Conservation (phyloP, 1,140 invertebrate species). For the Caenorhabditis remanei region DNA sequence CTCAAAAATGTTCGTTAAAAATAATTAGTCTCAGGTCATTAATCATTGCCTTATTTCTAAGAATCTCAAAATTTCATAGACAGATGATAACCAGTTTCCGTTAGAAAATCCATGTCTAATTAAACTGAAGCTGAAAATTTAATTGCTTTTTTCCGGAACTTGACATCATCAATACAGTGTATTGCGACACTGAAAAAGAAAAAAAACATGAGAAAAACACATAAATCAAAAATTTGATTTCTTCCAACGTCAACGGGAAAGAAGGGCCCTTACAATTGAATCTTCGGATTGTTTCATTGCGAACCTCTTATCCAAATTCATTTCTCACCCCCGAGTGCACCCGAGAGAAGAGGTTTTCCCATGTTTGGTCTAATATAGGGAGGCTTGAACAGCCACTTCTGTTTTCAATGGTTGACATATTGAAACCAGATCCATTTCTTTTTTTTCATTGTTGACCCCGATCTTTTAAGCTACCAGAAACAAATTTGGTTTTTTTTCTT, state of each 20-base stretch:
- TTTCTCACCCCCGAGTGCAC: slow-evolving; percentile 35
- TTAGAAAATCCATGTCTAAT: neutral
- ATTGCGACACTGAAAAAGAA: neutral
- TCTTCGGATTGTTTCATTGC: slow-evolving; percentile 42
- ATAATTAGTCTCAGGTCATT: neutral
- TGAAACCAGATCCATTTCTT: slow-evolving; percentile 50
- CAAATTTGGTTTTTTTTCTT: neutral
- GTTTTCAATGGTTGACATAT: slow-evolving; percentile 40
- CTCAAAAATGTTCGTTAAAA: too few species aligned
- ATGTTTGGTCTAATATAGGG: slow-evolving; percentile 22
- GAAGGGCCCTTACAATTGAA: slow-evolving; percentile 22
- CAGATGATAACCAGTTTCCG: neutral
- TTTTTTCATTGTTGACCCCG: slow-evolving; percentile 7
- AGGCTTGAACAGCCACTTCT: slow-evolving; percentile 44
- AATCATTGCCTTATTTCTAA: neutral
- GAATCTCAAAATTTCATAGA: neutral
- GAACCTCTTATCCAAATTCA: slow-evolving; percentile 37
- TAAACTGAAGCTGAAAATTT: too few species aligned
- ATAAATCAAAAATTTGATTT: neutral
- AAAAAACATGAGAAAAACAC: neutral
- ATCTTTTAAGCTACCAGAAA: slow-evolving; percentile 31
- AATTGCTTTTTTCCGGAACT: too few species aligned
- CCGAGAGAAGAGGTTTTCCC: neutral
- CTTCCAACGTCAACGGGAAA: neutral
- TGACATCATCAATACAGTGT: too few species aligned